Percentiles rank a stretch among this genome's conserved stretches.
Evolutionary conservation across 2,888 invertebrate species (phyloP).

Genomic region (Empis stercorea): DNA sequence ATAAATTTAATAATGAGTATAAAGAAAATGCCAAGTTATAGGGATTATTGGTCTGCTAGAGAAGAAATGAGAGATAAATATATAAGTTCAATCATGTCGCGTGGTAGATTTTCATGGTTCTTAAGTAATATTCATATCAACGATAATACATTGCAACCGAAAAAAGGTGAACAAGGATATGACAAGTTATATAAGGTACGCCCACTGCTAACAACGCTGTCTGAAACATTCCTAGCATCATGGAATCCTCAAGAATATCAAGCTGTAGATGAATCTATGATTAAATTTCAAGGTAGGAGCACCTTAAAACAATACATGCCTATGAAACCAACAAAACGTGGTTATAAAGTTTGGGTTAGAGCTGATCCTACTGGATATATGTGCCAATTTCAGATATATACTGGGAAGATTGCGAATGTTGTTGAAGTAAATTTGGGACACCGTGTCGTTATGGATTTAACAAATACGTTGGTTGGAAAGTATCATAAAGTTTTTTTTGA

Average conservation of each 20-base stretch:
- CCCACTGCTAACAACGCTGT: no score
- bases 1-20: no score
- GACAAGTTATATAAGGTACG: no score
- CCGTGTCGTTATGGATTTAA: conserved; percentile 5
- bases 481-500: conserved; percentile 4
- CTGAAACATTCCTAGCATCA: no score
- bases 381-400: conserved; percentile 21
- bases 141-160: no score
- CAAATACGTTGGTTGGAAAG: conserved; percentile 1
- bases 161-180: no score
- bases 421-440: conserved; percentile 18
- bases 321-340: conserved; percentile 13
- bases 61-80: no score
- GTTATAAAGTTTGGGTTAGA: conserved; percentile 19
- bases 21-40: no score
- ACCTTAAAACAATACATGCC: conserved; percentile 15
- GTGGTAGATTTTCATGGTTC: no score
- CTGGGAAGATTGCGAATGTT: conserved; percentile 25
- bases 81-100: no score
- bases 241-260: background rate
- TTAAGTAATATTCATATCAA: no score
- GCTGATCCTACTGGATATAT: conserved; percentile 17
- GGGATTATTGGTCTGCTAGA: no score
- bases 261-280: conserved; percentile 18
- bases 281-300: conserved; percentile 18